Conservation (phyloP, 2,797 vertebrate species). For the Dromococcyx pavoninus region DNA sequence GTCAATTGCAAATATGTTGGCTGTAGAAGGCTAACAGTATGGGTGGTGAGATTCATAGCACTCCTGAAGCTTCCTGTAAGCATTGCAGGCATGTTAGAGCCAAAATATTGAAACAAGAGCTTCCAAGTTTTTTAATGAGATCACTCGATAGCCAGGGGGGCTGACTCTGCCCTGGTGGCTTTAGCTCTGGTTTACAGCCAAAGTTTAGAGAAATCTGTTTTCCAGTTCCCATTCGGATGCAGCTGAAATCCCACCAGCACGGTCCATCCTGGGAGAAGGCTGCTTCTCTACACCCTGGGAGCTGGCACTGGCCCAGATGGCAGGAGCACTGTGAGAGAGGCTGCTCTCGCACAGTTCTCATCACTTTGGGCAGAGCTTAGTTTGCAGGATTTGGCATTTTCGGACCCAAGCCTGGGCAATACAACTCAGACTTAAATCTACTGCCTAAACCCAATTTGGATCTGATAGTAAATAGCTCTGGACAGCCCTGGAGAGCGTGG, state of each 20-base stretch:
- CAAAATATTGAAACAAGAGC: not conserved
- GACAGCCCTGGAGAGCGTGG: not conserved
- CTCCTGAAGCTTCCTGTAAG: not conserved
- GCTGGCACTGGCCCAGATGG: constrained; percentile 35
- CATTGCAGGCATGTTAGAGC: not conserved
- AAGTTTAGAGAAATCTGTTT: not conserved
- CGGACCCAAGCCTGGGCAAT: not conserved
- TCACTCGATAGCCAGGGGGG: constrained; percentile 11
- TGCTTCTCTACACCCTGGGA: not conserved
- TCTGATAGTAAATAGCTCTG: not conserved
- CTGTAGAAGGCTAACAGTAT: not conserved
- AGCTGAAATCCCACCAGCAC: constrained; percentile 31
- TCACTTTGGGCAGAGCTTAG: not conserved
- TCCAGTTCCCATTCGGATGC: not conserved
- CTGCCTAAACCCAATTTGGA: not conserved
- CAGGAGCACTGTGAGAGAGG: constrained; percentile 17
- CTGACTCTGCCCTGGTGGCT: not conserved
- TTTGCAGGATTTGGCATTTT: not conserved
- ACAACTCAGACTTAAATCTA: not conserved
- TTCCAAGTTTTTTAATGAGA: not conserved
- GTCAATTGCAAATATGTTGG: not conserved
- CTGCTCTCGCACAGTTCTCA: not conserved
- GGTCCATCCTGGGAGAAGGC: constrained; percentile 15
- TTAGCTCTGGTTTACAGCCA: constrained; percentile 38
- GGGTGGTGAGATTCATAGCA: not conserved